These are phyloP conservation scores for Scaptomyza reducta DNA, from an alignment of 2,888 invertebrate genomes.

Conservation along the genomic window DNA sequence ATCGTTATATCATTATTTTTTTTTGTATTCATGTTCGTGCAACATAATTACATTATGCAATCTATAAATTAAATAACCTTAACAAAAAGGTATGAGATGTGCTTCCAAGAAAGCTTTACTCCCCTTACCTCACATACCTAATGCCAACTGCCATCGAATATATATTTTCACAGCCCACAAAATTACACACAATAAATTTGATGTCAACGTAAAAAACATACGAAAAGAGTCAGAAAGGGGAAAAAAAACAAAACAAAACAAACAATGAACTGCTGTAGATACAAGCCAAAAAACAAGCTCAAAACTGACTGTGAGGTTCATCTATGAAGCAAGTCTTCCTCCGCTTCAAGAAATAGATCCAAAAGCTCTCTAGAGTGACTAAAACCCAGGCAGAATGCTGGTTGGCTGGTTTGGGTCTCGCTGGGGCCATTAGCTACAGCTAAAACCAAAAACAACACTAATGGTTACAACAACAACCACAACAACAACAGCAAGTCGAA, in stretches of 20 bases:
- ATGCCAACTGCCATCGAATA: slow-evolving; percentile 28
- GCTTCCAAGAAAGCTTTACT: neutral
- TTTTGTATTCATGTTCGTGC: neutral
- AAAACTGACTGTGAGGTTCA: slow-evolving; percentile 7
- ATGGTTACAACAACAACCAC: slow-evolving; percentile 38
- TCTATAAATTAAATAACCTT: neutral
- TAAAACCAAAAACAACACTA: slow-evolving; percentile 38
- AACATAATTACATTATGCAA: neutral
- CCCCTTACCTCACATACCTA: neutral
- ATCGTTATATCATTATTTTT: too few species aligned
- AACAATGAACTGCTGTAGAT: slow-evolving; percentile 65
- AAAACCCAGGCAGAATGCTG: slow-evolving; percentile 39
- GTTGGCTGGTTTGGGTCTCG: slow-evolving; percentile 27
- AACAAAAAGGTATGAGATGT: neutral
- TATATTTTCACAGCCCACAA: slow-evolving; percentile 66
- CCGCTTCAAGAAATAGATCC: slow-evolving; percentile 25
- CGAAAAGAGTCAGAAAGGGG: neutral
- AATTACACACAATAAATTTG: slow-evolving; percentile 70
- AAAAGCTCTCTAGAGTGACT: slow-evolving; percentile 27
- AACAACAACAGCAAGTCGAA: slow-evolving; percentile 35
- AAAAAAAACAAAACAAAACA: slow-evolving; percentile 4
- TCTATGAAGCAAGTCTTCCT: slow-evolving; percentile 51
- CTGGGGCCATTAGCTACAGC: slow-evolving; percentile 48
- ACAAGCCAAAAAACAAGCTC: slow-evolving; percentile 64
- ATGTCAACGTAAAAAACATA: slow-evolving; percentile 55